Percentiles rank a stretch among this genome's conserved stretches.
These are phyloP conservation scores for Puffinus mauretanicus DNA, from an alignment of 2,113 vertebrate genomes.

Conservation along the genomic window DNA sequence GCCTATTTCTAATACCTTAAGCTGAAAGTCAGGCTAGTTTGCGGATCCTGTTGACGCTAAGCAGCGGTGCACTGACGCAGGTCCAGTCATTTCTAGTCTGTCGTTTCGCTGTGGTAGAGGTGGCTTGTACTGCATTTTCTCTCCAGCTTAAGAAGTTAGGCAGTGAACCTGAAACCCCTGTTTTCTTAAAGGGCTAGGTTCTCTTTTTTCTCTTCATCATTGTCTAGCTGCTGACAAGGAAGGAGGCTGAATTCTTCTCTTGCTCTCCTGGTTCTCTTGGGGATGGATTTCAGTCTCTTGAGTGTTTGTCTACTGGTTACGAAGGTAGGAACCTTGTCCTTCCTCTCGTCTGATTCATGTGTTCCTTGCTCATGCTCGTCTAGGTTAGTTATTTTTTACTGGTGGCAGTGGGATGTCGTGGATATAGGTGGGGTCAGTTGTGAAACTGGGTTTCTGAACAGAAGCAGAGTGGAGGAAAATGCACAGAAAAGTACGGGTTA, in stretches of 20 bases:
- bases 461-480: neutral
- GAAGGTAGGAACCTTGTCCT: neutral
- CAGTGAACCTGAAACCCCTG: rapidly evolving
- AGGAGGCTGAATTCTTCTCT: neutral
- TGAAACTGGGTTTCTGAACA: neutral
- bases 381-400: neutral
- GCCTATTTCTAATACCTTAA: neutral
- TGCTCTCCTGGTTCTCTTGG: neutral
- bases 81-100: rapidly evolving
- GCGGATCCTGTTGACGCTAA: neutral
- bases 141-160: rapidly evolving
- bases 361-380: neutral
- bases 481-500: neutral
- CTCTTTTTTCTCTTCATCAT: neutral
- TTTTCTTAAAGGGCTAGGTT: neutral
- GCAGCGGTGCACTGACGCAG: rapidly evolving
- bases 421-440: neutral
- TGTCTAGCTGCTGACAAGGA: neutral
- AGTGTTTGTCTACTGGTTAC: neutral
- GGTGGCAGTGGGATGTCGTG: neutral
- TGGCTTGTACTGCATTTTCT: rapidly evolving
- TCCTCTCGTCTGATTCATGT: neutral
- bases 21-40: neutral
- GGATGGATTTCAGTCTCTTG: neutral
- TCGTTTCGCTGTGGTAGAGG: rapidly evolving